Base-by-base conservation (phyloP, 2,113 vertebrate species). In the Xenopus borealis region DNA sequence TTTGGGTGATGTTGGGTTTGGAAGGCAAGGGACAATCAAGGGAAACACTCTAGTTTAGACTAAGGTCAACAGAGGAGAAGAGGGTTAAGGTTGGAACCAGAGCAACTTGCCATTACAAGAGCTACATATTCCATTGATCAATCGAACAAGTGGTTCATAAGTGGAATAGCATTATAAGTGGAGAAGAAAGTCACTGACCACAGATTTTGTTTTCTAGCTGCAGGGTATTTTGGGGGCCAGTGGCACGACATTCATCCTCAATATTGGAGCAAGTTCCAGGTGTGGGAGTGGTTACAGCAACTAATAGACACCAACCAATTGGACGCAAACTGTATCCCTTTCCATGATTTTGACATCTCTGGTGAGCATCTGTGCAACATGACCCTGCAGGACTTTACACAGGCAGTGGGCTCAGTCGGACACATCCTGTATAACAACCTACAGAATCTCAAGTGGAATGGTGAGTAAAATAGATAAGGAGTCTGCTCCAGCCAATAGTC, bases 271-370 rank as follows among this genome's bases (percentile, higher is more conserved):
- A 99, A 98, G 72, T 96, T 90, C 83, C 97, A 99, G 87, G 96
- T 99, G 78, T 99, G 97, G 97, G 95, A 98, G 52, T 99, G 97
- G 97, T 91, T 99, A 81, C 97, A 98, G 78, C 95, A 99, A 80
- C 90, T 95, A 10, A 88, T 98, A 89, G 97, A 99, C 84, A 90
- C 95, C 83, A 94, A 98, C 85, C 96, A 99, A 81, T 91, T 99
- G 23, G 96, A 99, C 17, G 92, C 95, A 79, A 92, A 86, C 82
- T 95, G 86, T 82, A 92, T 98, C 83, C 94, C 95, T 45, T 96
- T 99, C 82, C 94, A 94, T 78, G 96, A 97, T 87, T 98, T 99
- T 66, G 95, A 99, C 62, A 85, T 98, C 79, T 94, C 93, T 0
- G 96, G 97, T 33, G 92, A 96, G 67, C 96, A 95, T 76, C 92